Base-by-base conservation (phyloP, 2,888 invertebrate species). In the Sturmia bella region DNA sequence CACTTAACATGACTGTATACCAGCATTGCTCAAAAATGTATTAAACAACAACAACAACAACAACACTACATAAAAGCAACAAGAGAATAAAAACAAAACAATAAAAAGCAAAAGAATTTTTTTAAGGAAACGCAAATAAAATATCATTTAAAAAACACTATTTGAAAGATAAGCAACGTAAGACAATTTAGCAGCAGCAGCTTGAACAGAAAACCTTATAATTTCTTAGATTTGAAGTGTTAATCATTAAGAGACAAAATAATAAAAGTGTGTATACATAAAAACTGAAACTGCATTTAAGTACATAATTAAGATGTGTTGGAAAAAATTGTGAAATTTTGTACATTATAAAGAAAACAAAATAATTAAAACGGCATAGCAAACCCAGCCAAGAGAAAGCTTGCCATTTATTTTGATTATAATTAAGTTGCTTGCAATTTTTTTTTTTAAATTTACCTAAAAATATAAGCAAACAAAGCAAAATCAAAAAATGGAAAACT, bases 401-500 rank as follows among this genome's bases (percentile, higher is more conserved):
- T 76, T 59, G 43, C 48, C 15, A 63, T 19, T 57, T 48, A 43
- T 56, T 41, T 41, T 59, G 1, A 21, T 37, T 32, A 32, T 7
- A 32, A 6, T 6, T 32, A 32, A 17, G 21, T 52, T 68, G 24
- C 6, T 21, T 41, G 39, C 13, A 5, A 45, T 56, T 43, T 54
- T 66, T 57, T 61, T 76, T 21, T 12, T 64, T 19, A 27, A 48
- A 48, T 32, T 68, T 50, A 32, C 32, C 5, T 19, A 15, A 52
- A 24, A 50, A 37, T 54, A 68, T 45, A 64, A 37, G 7, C 5
- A 1, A 17, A 54, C 27, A 24, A 13, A n/a, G n/a, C n/a, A 27
- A 54, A 63, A 7, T 9, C 27, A 27, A 6, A 66, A 63, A 57
- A 82, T 82, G 82, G 82, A 82, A 64, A 82, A 82, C 61, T 70